These are phyloP conservation scores for Andinoacara biseriatus DNA, from an alignment of 2,113 vertebrate genomes.

Conservation along the genomic window DNA sequence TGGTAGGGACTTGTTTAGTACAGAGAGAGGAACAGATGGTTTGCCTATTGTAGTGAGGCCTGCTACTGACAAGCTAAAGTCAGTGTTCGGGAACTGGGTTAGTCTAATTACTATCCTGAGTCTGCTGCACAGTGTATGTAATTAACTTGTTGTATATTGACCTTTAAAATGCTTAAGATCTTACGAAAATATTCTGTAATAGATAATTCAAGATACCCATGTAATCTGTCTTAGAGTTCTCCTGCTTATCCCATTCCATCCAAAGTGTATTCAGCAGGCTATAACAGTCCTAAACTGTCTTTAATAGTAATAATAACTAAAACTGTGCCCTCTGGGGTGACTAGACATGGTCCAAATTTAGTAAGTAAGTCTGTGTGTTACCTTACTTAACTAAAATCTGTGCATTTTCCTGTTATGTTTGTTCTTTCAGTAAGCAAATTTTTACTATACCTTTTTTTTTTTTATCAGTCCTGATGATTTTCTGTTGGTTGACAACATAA, in stretches of 20 bases:
- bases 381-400: not conserved
- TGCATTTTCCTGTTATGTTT: not conserved
- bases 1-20: slow-evolving; percentile 51
- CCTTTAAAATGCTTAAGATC: not conserved
- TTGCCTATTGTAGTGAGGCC: slow-evolving; percentile 50
- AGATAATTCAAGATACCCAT: not conserved
- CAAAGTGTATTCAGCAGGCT: not conserved
- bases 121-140: slow-evolving; percentile 1
- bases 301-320: not conserved
- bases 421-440: not conserved
- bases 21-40: slow-evolving; percentile 65
- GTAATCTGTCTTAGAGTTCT: not conserved
- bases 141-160: not conserved
- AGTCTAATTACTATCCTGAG: slow-evolving; percentile 33
- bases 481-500: no score
- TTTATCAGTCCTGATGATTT: no score
- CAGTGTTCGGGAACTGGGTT: slow-evolving; percentile 59
- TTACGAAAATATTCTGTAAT: no score
- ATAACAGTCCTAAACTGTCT: not conserved
- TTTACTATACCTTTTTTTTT: no score
- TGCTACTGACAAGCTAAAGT: slow-evolving; percentile 42
- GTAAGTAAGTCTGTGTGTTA: not conserved
- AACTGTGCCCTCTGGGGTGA: not conserved
- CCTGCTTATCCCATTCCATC: not conserved
- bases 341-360: not conserved